phyloP scores from a whole-genome alignment of 2,888 invertebrate genomes.

The Aleiodes testaceus region DNA sequence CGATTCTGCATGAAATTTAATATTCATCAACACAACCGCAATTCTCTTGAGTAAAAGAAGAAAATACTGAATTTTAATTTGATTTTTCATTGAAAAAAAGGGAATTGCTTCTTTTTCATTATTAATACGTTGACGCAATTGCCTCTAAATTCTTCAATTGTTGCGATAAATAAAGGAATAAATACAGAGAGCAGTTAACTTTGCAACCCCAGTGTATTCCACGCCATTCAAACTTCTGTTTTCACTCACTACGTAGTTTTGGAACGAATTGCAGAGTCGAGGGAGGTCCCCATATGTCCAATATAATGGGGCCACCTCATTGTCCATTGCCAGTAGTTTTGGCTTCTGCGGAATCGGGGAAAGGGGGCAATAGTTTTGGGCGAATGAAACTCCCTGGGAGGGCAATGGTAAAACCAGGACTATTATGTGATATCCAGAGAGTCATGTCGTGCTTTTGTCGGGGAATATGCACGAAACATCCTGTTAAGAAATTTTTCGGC shows the following conservation, averaged over 20 bases:
- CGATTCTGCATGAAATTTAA: slow-evolving; percentile 5
- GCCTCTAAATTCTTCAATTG: slow-evolving; percentile 1
- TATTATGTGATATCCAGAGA: slow-evolving; percentile 32
- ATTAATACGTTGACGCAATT: too few species aligned
- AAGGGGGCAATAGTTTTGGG: slow-evolving; percentile 17
- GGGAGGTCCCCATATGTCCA: slow-evolving; percentile 34
- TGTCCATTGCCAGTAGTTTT: slow-evolving; percentile 19
- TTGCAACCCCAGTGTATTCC: slow-evolving; percentile 16
- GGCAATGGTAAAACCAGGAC: slow-evolving; percentile 21
- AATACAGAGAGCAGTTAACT: slow-evolving; percentile 7
- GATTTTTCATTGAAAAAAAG: not conserved
- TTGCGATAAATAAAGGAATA: not conserved
- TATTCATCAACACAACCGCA: not conserved
- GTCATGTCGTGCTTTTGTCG: slow-evolving; percentile 29
- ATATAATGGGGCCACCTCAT: slow-evolving; percentile 32
- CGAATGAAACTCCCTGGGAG: slow-evolving; percentile 31
- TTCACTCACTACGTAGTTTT: not conserved
- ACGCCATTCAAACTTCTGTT: slow-evolving; percentile 26
- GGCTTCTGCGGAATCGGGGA: not conserved
- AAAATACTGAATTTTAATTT: too few species aligned
- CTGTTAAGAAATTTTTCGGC: slow-evolving; percentile 17
- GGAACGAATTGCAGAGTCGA: slow-evolving; percentile 11
- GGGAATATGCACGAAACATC: slow-evolving; percentile 23
- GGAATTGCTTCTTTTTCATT: too few species aligned
- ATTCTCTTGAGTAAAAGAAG: not conserved